These are phyloP conservation scores for Pristionchus mayeri DNA, from an alignment of 2,888 invertebrate genomes.

Conservation along the genomic window DNA sequence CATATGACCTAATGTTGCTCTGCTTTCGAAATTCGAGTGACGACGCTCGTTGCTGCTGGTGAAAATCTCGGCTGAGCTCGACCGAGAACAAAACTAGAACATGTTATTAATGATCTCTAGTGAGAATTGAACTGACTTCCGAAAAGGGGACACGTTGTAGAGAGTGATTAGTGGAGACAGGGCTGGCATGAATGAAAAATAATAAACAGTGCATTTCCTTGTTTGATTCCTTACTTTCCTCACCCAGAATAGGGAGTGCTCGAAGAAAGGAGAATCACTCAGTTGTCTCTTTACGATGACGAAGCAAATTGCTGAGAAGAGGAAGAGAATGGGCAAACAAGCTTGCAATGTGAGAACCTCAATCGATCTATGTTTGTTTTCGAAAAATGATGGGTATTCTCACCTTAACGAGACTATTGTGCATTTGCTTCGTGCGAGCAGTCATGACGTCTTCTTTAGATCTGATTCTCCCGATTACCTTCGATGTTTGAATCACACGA, in stretches of 20 bases:
- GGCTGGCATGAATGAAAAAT: neutral
- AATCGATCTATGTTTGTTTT: neutral
- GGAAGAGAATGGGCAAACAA: neutral
- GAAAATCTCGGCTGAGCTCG: too few species aligned
- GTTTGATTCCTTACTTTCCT: neutral
- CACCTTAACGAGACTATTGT: conserved; percentile 10
- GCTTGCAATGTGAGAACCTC: conserved; percentile 15
- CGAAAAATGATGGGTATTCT: neutral
- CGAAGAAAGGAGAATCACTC: neutral
- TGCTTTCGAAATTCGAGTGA: too few species aligned
- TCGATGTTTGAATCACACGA: too few species aligned
- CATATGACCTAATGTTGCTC: too few species aligned
- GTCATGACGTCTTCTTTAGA: neutral
- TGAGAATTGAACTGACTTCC: neutral
- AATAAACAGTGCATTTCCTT: neutral
- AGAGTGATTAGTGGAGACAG: neutral
- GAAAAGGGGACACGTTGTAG: neutral
- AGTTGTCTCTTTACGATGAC: neutral
- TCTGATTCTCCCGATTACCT: neutral
- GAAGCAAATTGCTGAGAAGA: neutral
- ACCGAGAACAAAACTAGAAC: neutral
- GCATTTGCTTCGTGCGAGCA: neutral
- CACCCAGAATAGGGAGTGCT: neutral
- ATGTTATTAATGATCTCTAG: neutral
- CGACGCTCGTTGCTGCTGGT: too few species aligned